Evolutionary conservation across 2,797 vertebrate genomes (phyloP).

Genomic region (Heteromormyrus szaboi): DNA sequence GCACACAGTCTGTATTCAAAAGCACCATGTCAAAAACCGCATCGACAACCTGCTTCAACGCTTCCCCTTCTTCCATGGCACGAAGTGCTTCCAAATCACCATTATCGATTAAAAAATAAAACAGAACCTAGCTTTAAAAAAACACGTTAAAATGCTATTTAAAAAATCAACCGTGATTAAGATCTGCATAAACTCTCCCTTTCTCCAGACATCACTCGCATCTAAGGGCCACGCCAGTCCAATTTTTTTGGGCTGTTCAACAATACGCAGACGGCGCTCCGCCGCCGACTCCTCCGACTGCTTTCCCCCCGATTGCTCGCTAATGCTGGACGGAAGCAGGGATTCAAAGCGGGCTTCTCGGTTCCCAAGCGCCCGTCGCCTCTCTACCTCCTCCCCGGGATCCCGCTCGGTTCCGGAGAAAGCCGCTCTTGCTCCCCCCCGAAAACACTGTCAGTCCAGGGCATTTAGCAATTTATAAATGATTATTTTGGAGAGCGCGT

Average conservation of each 20-base stretch:
- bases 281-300: slow-evolving; percentile 19
- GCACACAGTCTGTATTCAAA: slow-evolving; percentile 35
- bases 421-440: slow-evolving; percentile 22
- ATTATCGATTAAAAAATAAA: slow-evolving; percentile 22
- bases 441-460: slow-evolving; percentile 22
- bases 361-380: slow-evolving; percentile 8
- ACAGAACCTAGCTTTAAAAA: slow-evolving; percentile 5
- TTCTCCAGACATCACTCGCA: slow-evolving; percentile 15
- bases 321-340: slow-evolving; percentile 16
- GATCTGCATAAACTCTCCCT: background rate
- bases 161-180: slow-evolving; percentile 3
- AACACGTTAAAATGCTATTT: slow-evolving; percentile 13
- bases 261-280: slow-evolving; percentile 43
- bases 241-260: slow-evolving; percentile 29
- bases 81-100: slow-evolving; percentile 20
- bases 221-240: slow-evolving; percentile 14
- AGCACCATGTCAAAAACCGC: slow-evolving; percentile 23
- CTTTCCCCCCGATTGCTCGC: slow-evolving; percentile 11
- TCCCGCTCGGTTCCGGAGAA: background rate
- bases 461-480: slow-evolving; percentile 21
- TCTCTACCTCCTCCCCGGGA: background rate
- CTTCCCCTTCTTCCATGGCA: slow-evolving; percentile 27
- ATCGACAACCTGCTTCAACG: slow-evolving; percentile 35
- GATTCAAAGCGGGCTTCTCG: slow-evolving; percentile 32
- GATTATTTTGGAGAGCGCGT: slow-evolving; percentile 36